Percentiles rank a stretch among this genome's conserved stretches.
phyloP scores from a whole-genome alignment of 2,888 invertebrate species.

The Neoaliturus tenellus region DNA sequence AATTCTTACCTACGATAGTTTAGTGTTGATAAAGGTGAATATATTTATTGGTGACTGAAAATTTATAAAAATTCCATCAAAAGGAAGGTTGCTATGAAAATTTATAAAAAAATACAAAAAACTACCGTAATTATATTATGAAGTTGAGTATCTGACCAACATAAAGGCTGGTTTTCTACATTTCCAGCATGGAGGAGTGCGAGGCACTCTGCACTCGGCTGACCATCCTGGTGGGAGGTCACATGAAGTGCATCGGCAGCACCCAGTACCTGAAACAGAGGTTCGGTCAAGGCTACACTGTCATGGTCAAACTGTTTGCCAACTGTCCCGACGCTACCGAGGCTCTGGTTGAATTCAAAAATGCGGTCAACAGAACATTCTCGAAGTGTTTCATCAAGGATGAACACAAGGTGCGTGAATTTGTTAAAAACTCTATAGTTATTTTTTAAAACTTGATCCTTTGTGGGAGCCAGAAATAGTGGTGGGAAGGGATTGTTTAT shows the following conservation, averaged over 20 bases:
- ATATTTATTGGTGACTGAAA: too few species aligned
- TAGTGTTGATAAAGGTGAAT: too few species aligned
- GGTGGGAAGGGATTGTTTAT: too few species aligned
- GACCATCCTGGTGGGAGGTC: slow-evolving; percentile 85
- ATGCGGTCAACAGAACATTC: slow-evolving; percentile 55
- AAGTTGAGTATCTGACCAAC: too few species aligned
- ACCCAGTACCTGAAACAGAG: slow-evolving; percentile 83
- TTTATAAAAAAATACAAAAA: too few species aligned
- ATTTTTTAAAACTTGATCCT: too few species aligned
- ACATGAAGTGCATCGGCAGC: slow-evolving; percentile 83
- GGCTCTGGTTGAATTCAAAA: slow-evolving; percentile 48
- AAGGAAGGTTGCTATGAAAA: too few species aligned
- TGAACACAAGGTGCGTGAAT: slow-evolving; percentile 77
- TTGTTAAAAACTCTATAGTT: too few species aligned
- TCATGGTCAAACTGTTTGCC: slow-evolving; percentile 74
- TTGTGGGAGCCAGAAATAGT: too few species aligned
- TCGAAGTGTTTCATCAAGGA: slow-evolving; percentile 81
- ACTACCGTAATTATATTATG: too few species aligned
- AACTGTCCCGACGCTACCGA: slow-evolving; percentile 25
- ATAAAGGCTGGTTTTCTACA: neutral
- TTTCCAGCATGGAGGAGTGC: slow-evolving; percentile 89
- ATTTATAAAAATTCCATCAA: too few species aligned
- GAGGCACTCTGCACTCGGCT: slow-evolving; percentile 86
- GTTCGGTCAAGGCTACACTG: slow-evolving; percentile 81
- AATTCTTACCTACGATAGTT: too few species aligned